phyloP scores from a whole-genome alignment of 2,113 vertebrate species.

The Carassius auratus region DNA sequence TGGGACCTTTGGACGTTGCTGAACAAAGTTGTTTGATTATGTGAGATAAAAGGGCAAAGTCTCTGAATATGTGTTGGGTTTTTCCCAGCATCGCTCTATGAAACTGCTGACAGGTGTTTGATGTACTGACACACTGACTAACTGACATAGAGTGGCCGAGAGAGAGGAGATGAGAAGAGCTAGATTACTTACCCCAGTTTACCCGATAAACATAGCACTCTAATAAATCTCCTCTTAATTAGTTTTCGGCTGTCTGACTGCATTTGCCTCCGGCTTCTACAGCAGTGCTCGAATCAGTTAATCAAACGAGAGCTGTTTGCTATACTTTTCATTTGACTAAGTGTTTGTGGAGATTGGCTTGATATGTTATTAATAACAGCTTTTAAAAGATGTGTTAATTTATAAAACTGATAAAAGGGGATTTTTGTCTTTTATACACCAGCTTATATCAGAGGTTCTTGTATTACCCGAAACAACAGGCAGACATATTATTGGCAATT shows the following conservation, averaged over 20 bases:
- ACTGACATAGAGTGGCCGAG: conserved; percentile 41
- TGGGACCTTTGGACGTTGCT: conserved; percentile 66
- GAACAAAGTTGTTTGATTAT: conserved; percentile 65
- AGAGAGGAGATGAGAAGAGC: conserved; percentile 35
- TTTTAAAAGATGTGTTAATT: not conserved
- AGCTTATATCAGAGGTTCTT: not conserved
- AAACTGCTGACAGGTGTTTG: conserved; percentile 54
- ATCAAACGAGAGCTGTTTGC: conserved; percentile 21
- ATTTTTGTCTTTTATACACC: not conserved
- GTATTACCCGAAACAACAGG: not conserved
- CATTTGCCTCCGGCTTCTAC: not conserved
- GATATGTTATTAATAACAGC: not conserved
- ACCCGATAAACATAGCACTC: conserved; percentile 49
- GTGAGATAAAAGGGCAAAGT: conserved; percentile 70
- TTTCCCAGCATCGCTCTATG: conserved; percentile 13
- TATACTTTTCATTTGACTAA: conserved; percentile 14
- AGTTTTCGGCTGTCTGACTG: conserved; percentile 29
- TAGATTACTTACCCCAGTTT: conserved; percentile 46
- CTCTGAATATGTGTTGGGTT: conserved; percentile 21
- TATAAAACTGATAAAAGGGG: not conserved
- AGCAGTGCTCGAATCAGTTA: not conserved
- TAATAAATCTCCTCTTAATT: conserved; percentile 54
- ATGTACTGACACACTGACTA: conserved; percentile 45
- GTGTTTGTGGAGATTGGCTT: not conserved
- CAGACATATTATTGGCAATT: not conserved